A percentile compares a stretch with the other conserved stretches of the same genome.
Conservation (phyloP, 2,113 vertebrate genomes). For the Rhineura floridana region DNA sequence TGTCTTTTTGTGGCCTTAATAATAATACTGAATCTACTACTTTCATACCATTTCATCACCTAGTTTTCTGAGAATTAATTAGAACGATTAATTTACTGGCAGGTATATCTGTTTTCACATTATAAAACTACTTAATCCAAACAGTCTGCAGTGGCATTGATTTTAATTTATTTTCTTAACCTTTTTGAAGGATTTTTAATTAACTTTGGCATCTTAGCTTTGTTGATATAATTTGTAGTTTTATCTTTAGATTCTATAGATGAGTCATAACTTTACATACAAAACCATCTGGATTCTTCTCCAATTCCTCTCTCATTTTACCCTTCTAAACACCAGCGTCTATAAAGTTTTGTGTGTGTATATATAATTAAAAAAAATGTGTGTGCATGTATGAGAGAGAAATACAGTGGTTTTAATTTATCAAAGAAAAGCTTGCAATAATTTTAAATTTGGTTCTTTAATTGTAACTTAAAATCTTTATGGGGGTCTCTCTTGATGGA, state of each 20-base stretch:
- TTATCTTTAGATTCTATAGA: slow-evolving; percentile 1
- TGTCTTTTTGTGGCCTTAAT: neutral
- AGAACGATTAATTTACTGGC: neutral
- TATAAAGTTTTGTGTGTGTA: neutral
- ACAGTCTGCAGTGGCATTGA: neutral
- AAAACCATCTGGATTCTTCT: slow-evolving; percentile 14
- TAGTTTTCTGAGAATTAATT: slow-evolving; percentile 9
- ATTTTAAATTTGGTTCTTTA: neutral
- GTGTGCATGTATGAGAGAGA: too few relatives aligned
- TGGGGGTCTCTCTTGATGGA: neutral
- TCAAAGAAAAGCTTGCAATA: neutral
- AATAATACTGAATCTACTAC: neutral
- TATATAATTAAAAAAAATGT: too few relatives aligned
- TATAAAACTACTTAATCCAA: slow-evolving; percentile 9
- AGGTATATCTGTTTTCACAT: neutral
- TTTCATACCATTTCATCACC: slow-evolving; percentile 11
- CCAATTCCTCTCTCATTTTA: neutral
- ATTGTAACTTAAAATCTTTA: neutral
- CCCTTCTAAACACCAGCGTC: neutral
- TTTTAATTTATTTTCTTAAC: neutral
- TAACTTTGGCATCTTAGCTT: neutral
- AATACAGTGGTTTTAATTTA: neutral
- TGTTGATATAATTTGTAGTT: neutral
- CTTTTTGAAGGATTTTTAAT: neutral
- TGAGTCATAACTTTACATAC: neutral